A percentile compares a stretch with the other conserved stretches of the same genome.
Conservation (phyloP, 2,797 vertebrate species). For the Choloepus didactylus region DNA sequence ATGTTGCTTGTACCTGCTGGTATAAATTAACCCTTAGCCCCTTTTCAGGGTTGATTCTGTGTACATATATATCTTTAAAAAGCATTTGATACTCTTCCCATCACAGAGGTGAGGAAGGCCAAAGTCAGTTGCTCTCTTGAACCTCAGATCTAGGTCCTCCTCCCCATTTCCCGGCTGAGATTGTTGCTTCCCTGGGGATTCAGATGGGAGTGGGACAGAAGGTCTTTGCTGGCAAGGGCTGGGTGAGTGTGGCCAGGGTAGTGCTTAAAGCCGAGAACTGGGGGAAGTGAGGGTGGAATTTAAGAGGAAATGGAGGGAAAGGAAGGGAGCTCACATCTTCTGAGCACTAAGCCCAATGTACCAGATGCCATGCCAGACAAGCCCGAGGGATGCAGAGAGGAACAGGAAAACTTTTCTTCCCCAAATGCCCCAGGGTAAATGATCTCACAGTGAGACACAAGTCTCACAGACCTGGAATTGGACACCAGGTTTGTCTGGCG, state of each 20-base stretch:
- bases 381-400: background rate
- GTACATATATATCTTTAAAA: background rate
- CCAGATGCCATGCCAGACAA: rapidly evolving
- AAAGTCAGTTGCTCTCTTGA: background rate
- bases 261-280: background rate
- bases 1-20: background rate
- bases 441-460: background rate
- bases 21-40: background rate
- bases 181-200: background rate
- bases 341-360: background rate
- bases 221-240: background rate
- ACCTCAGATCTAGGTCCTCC: background rate
- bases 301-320: no score
- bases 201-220: background rate
- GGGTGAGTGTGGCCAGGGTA: background rate
- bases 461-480: background rate
- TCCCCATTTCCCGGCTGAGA: background rate
- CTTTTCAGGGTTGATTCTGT: background rate
- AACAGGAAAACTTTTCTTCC: background rate
- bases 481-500: background rate
- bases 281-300: background rate
- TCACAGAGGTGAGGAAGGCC: background rate
- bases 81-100: conserved; percentile 4
- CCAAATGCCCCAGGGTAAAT: background rate
- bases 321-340: background rate